A percentile compares a stretch with the other conserved stretches of the same genome.
These are phyloP conservation scores for Acronicta leporina DNA, from an alignment of 2,888 invertebrate species.

Conservation along the genomic window DNA sequence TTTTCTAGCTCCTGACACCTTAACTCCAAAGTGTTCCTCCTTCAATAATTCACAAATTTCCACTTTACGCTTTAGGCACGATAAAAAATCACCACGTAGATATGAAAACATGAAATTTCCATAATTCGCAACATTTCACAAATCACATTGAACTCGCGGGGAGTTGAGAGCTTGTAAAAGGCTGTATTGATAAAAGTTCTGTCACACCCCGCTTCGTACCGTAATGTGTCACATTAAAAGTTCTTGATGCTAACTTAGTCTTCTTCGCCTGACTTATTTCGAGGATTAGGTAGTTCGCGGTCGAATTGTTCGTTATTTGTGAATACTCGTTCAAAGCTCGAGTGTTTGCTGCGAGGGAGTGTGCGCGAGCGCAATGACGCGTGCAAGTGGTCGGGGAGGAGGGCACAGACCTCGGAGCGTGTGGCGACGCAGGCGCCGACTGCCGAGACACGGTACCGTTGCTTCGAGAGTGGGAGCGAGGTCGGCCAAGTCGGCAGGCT, in stretches of 20 bases:
- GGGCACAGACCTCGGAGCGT: slow-evolving; percentile 83
- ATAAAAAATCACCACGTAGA: slow-evolving; percentile 74
- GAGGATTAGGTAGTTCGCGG: slow-evolving; percentile 35
- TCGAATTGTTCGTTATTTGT: slow-evolving; percentile 50
- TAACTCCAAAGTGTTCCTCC: slow-evolving; percentile 59
- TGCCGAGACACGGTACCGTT: slow-evolving; percentile 81
- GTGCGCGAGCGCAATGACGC: slow-evolving; percentile 70
- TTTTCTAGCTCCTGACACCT: slow-evolving; percentile 56
- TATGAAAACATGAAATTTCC: slow-evolving; percentile 73
- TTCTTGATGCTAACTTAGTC: slow-evolving; percentile 44
- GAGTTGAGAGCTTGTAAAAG: slow-evolving; percentile 67
- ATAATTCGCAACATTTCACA: slow-evolving; percentile 81
- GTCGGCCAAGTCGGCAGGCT: slow-evolving; percentile 72
- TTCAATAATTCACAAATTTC: slow-evolving; percentile 71
- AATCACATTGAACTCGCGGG: slow-evolving; percentile 73
- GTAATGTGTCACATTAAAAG: slow-evolving; percentile 66
- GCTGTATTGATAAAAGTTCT: slow-evolving; percentile 70
- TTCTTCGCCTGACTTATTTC: slow-evolving; percentile 36
- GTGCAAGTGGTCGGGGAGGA: slow-evolving; percentile 66
- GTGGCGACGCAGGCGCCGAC: slow-evolving; percentile 74
- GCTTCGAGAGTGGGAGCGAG: slow-evolving; percentile 82
- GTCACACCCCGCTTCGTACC: slow-evolving; percentile 59
- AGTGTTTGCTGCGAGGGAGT: slow-evolving; percentile 35
- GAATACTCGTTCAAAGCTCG: slow-evolving; percentile 45
- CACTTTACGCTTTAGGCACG: slow-evolving; percentile 71